phyloP scores from a whole-genome alignment of 2,113 vertebrate genomes.

The Argyrosomus japonicus region DNA sequence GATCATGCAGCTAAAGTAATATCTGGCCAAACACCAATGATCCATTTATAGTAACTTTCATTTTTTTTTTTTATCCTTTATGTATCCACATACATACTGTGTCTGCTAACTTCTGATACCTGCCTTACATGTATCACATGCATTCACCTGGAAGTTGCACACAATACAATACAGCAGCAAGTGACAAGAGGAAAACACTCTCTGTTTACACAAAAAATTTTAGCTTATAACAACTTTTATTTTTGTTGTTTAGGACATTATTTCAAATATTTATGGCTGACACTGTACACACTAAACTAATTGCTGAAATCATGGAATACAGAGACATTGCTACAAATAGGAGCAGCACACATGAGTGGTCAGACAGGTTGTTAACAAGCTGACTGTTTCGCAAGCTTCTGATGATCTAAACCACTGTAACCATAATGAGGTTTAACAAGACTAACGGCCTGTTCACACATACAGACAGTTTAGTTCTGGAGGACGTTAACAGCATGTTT shows the following conservation, averaged over 20 bases:
- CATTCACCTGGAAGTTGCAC: not conserved
- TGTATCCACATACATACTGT: not conserved
- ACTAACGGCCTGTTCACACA: not conserved
- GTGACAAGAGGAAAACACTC: not conserved
- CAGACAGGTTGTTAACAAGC: not conserved
- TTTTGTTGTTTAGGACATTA: not conserved
- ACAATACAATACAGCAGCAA: not conserved
- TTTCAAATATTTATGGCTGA: not conserved
- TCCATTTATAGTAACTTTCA: not conserved
- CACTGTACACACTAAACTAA: not conserved
- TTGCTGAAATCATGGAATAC: not conserved
- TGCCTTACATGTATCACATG: no score
- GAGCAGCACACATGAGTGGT: not conserved
- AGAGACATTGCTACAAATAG: not conserved
- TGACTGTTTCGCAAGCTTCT: not conserved
- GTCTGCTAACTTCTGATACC: not conserved
- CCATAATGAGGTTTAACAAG: not conserved
- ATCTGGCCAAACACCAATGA: slow-evolving; percentile 13
- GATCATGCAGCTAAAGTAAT: slow-evolving; percentile 4
- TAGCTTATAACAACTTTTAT: not conserved
- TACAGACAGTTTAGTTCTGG: not conserved
- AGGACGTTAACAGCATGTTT: not conserved
- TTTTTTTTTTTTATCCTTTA: not conserved
- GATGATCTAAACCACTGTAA: not conserved
- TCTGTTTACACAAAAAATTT: not conserved